A percentile compares a stretch with the other conserved stretches of the same genome.
These are phyloP conservation scores for Lithobates sylvaticus DNA, from an alignment of 2,797 vertebrate species.

Conservation along the genomic window DNA sequence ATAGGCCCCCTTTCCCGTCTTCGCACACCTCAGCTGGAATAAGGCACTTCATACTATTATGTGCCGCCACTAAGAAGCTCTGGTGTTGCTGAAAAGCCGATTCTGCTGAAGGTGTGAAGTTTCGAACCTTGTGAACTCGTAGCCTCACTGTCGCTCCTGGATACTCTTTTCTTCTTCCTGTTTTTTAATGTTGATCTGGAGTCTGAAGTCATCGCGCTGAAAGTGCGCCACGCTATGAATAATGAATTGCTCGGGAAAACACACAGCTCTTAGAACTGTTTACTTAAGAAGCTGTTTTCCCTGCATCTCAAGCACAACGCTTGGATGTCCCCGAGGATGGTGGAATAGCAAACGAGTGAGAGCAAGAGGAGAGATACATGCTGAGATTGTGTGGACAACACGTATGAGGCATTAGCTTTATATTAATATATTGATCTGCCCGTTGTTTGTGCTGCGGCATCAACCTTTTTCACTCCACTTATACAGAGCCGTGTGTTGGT, in stretches of 20 bases:
- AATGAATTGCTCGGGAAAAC: slow-evolving; percentile 42
- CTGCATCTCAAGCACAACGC: slow-evolving; percentile 25
- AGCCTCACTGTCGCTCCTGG: not conserved
- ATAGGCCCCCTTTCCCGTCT: no score
- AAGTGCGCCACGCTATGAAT: slow-evolving; percentile 34
- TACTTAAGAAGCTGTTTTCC: slow-evolving; percentile 37
- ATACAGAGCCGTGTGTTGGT: not conserved
- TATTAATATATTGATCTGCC: slow-evolving; percentile 41
- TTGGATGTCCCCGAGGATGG: slow-evolving; percentile 22
- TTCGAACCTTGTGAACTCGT: not conserved
- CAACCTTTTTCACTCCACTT: not conserved
- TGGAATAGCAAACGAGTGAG: slow-evolving; percentile 8
- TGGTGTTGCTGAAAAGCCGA: not conserved
- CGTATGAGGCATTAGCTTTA: slow-evolving; percentile 7
- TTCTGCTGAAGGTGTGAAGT: not conserved
- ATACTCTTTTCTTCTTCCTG: slow-evolving; percentile 11
- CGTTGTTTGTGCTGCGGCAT: slow-evolving; percentile 5
- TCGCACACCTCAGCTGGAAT: no score
- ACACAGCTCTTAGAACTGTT: slow-evolving; percentile 49
- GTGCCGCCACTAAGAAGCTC: not conserved
- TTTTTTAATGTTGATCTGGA: slow-evolving; percentile 44
- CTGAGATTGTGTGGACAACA: slow-evolving; percentile 10
- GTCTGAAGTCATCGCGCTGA: slow-evolving; percentile 5
- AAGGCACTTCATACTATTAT: no score
- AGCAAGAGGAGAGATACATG: not conserved